A percentile compares a stretch with the other conserved stretches of the same genome.
phyloP scores from a whole-genome alignment of 2,113 vertebrate genomes.

The Paradoxurus hermaphroditus region DNA sequence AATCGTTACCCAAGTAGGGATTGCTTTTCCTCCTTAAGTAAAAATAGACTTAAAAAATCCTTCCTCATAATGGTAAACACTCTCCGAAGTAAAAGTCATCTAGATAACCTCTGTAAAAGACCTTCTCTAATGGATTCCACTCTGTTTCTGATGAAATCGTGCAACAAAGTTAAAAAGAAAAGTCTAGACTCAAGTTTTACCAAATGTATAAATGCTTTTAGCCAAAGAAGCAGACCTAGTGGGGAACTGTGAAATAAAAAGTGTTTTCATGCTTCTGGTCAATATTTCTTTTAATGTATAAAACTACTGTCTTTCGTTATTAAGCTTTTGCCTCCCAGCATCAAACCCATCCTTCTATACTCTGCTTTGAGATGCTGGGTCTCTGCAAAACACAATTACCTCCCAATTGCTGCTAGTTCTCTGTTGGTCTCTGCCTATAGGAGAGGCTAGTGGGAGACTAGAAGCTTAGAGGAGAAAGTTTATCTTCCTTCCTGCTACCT shows the following conservation, averaged over 20 bases:
- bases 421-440: not conserved
- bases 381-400: not conserved
- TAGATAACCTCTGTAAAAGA: not conserved
- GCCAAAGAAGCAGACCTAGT: not conserved
- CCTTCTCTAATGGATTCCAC: not conserved
- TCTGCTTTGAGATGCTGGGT: not conserved
- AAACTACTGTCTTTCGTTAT: not conserved
- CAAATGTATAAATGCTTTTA: not conserved
- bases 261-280: not conserved
- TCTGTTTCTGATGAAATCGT: not conserved
- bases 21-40: not conserved
- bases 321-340: not conserved
- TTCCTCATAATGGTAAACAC: not conserved
- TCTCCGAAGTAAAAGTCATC: slow-evolving; percentile 16
- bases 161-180: not conserved
- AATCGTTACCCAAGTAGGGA: slow-evolving; percentile 23
- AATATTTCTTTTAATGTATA: not conserved
- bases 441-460: not conserved
- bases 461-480: not conserved
- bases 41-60: not conserved
- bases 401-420: not conserved
- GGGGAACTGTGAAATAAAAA: not conserved
- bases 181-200: not conserved
- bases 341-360: not conserved
- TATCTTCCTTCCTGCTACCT: not conserved